phyloP scores from a whole-genome alignment of 1,140 invertebrate species.

The Nixonia krombeini region DNA sequence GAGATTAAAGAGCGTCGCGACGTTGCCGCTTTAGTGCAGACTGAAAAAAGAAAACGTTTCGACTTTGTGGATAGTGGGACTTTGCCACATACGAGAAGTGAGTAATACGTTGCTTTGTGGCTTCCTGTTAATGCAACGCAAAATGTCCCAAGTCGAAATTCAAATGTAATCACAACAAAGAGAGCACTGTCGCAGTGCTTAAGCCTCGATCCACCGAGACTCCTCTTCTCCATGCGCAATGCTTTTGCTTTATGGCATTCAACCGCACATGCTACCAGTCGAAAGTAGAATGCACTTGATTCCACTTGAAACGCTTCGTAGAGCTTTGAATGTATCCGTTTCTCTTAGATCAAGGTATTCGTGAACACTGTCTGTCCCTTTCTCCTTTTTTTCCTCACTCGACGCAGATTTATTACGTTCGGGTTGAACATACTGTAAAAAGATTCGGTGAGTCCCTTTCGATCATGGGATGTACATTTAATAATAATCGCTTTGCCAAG shows the following conservation, averaged over 20 bases:
- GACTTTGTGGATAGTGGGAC: not conserved
- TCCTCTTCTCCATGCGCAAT: constrained; percentile 15
- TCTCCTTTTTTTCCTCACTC: not conserved
- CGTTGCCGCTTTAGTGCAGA: too few species aligned
- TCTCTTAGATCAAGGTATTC: constrained; percentile 5
- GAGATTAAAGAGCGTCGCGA: too few species aligned
- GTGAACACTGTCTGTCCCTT: not conserved
- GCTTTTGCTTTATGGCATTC: constrained; percentile 37
- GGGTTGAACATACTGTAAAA: constrained; percentile 19
- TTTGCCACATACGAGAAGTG: constrained; percentile 1
- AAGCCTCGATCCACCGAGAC: constrained; percentile 30
- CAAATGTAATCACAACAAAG: constrained; percentile 58
- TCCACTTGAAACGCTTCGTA: constrained; percentile 57
- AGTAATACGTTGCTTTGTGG: constrained; percentile 46
- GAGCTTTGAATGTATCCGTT: constrained; percentile 57
- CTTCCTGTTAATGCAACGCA: constrained; percentile 55
- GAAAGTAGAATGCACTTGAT: constrained; percentile 54
- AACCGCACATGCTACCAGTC: constrained; percentile 9
- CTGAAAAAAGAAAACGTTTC: too few species aligned
- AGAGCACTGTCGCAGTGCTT: constrained; percentile 49
- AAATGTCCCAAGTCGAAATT: constrained; percentile 56
- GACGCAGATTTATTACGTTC: constrained; percentile 33
- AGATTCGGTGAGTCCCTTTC: constrained; percentile 1
- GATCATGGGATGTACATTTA: constrained; percentile 5
- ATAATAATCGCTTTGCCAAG: too few species aligned